These are phyloP conservation scores for Protonemura montana DNA, from an alignment of 2,888 invertebrate species.

Conservation along the genomic window DNA sequence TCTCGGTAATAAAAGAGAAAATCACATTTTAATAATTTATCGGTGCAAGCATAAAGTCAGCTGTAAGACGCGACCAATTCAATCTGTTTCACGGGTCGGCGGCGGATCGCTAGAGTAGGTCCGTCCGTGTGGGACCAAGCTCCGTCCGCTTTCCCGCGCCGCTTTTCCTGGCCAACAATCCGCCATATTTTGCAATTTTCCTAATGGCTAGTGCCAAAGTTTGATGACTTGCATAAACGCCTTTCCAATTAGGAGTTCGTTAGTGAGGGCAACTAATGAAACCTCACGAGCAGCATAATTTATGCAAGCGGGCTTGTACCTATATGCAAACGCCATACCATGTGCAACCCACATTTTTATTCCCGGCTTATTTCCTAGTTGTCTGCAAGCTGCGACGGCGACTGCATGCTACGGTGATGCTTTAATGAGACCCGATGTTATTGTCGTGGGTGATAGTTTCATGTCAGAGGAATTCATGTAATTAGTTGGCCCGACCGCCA, in stretches of 20 bases:
- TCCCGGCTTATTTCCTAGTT: neutral
- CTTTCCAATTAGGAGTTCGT: conserved; percentile 5
- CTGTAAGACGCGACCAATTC: neutral
- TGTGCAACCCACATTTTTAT: neutral
- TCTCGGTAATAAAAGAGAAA: conserved; percentile 34
- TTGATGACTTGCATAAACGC: conserved; percentile 12
- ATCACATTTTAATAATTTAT: conserved; percentile 34
- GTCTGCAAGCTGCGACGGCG: neutral
- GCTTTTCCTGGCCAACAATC: neutral
- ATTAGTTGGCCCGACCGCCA: conserved; percentile 51
- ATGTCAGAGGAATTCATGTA: conserved; percentile 50
- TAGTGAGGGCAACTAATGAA: neutral
- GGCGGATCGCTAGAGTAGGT: neutral
- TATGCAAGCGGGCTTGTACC: neutral
- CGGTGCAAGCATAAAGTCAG: conserved; percentile 13
- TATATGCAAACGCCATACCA: neutral
- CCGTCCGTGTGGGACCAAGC: neutral
- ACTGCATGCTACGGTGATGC: neutral
- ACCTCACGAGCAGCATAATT: neutral
- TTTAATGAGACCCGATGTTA: conserved; percentile 20
- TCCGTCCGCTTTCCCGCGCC: neutral
- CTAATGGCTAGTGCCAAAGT: neutral
- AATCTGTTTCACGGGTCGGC: neutral
- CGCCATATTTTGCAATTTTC: conserved; percentile 12
- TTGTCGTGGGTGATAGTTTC: conserved; percentile 32